phyloP scores from a whole-genome alignment of 2,888 invertebrate genomes.

The Dolomedes plantarius region DNA sequence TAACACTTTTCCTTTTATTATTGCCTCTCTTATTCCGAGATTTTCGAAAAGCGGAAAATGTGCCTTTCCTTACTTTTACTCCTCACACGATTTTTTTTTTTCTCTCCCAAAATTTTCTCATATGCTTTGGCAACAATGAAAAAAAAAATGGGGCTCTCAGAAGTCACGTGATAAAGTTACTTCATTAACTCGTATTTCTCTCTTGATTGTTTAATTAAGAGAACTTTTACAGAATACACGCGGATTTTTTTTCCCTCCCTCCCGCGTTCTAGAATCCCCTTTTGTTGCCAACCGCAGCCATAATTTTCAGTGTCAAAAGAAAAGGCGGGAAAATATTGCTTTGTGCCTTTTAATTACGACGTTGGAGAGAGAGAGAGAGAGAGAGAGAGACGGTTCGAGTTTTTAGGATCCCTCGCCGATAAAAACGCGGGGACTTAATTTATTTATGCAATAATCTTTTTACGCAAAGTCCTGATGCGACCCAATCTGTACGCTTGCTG shows the following conservation, averaged over 20 bases:
- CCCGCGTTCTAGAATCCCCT: not conserved
- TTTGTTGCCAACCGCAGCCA: constrained; percentile 23
- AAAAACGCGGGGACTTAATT: constrained; percentile 68
- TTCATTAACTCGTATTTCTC: constrained; percentile 66
- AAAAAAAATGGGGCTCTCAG: constrained; percentile 7
- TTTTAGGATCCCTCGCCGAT: constrained; percentile 45
- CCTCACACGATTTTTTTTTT: constrained; percentile 9
- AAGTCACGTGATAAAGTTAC: constrained; percentile 63
- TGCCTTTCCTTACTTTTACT: not conserved
- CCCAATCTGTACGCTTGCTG: not conserved
- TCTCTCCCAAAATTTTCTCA: constrained; percentile 10
- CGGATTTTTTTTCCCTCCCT: constrained; percentile 21
- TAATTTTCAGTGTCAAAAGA: constrained; percentile 57
- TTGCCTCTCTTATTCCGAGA: constrained; percentile 23
- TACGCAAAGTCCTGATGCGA: constrained; percentile 3
- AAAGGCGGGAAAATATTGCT: constrained; percentile 65
- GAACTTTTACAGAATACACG: constrained; percentile 45
- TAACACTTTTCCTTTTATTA: not conserved
- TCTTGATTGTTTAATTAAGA: constrained; percentile 69
- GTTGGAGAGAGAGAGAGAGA: not conserved
- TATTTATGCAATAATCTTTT: constrained; percentile 69
- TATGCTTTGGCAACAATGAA: constrained; percentile 42
- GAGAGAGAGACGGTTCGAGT: not conserved
- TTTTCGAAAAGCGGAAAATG: constrained; percentile 49
- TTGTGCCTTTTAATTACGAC: constrained; percentile 69